phyloP scores from a whole-genome alignment of 2,113 vertebrate species.

The Neomonachus schauinslandi region DNA sequence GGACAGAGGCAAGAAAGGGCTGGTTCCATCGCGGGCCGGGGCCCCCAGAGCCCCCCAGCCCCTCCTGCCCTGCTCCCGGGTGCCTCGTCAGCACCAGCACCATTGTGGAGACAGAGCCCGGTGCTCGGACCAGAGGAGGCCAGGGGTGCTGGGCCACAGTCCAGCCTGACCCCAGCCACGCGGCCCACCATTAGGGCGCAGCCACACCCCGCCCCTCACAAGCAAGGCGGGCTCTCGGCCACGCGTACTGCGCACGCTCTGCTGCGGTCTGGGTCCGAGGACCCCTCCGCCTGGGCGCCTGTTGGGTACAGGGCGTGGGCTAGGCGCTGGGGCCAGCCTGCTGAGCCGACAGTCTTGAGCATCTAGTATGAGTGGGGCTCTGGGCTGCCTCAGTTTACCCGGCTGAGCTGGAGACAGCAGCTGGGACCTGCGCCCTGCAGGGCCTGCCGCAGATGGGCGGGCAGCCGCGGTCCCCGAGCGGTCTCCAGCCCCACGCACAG shows the following conservation, averaged over 20 bases:
- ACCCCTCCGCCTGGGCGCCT: rapidly evolving
- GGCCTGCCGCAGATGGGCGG: background rate
- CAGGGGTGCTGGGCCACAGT: background rate
- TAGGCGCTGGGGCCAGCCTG: no score
- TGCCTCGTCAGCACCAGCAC: rapidly evolving
- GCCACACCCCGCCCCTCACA: background rate
- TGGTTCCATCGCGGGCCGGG: background rate
- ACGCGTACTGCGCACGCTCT: rapidly evolving
- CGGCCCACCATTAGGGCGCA: rapidly evolving
- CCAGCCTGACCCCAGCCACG: background rate
- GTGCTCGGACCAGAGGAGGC: background rate
- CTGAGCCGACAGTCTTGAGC: background rate
- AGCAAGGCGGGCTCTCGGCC: background rate
- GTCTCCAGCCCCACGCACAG: background rate
- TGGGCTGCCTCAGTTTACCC: background rate
- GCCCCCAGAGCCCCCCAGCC: background rate
- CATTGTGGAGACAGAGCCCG: no score
- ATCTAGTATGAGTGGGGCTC: no score
- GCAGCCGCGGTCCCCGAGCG: background rate
- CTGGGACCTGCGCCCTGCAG: background rate
- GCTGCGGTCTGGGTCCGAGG: background rate
- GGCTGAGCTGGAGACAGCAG: background rate
- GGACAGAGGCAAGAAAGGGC: no score
- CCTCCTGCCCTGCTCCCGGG: background rate
- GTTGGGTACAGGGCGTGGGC: no score